Evolutionary conservation across 1,140 invertebrate genomes (phyloP), one percentile per base, ranked within the genome.

Genomic region (Aphidius ervi): DNA sequence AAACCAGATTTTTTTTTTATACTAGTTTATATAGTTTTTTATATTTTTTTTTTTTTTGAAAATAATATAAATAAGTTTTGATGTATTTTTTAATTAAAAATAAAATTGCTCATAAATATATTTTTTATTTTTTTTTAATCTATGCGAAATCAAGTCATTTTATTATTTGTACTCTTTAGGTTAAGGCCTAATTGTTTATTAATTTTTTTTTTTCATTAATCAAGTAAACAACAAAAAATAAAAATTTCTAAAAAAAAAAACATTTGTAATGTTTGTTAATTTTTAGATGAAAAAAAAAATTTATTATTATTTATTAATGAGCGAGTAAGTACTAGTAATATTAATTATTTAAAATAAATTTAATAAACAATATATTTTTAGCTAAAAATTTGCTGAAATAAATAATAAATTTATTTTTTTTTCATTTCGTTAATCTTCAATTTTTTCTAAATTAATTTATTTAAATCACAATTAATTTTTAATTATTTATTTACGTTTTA

Each of bases 151-250:
- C 73, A 71, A 72, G 67, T 75, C 67, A 58, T 63, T 49, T 31
- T 31, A 31, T 48, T 69, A 63, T 76, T 76, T 76, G 73, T 76
- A 76, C 74, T 76, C 63, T 72, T 65, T 69, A 71, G 68, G 70
- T 67, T 73, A 63, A 64, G 23, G 23, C 1, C 23, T 31, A 31
- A 31, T 31, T 31, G 1, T 31, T 31, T 31, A 4, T 31, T 31
- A 31, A 3, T 3, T 31, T 31, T 59, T 59, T 60, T 16, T 6
- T 40, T 43, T 31, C 16, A 58, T 57, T 50, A 39, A 52, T 56
- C 59, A 57, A 55, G 54, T 58, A 6, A n/a, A 31, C 23, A 58
- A 56, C 42, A 48, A 7, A 39, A 57, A 59, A 59, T 41, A n/a
- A 59, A 9, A 46, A 56, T 63, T 57, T 48, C 43, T 49, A 48